A percentile compares a stretch with the other conserved stretches of the same genome.
Conservation (phyloP, 2,113 vertebrate species). For the Malurus cyaneus region DNA sequence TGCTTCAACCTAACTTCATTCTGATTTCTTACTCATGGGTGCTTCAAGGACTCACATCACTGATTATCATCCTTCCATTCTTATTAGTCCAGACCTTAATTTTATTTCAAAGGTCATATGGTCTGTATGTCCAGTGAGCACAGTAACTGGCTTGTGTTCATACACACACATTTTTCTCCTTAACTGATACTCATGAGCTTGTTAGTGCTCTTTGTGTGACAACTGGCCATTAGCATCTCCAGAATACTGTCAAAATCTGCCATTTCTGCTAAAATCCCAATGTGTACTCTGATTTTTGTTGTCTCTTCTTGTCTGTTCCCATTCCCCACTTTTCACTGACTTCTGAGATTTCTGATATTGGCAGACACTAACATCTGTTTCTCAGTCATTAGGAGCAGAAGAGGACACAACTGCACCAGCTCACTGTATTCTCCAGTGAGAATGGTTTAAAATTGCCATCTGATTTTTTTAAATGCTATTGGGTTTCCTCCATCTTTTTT, state of each 20-base stretch:
- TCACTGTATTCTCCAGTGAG: background rate
- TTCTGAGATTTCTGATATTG: background rate
- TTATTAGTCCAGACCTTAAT: constrained; percentile 47
- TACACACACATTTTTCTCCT: background rate
- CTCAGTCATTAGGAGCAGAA: background rate
- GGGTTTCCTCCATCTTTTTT: background rate
- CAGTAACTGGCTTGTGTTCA: background rate
- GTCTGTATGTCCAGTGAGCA: constrained; percentile 1
- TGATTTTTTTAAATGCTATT: background rate
- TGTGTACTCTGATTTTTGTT: background rate
- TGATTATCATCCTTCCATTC: constrained; percentile 7
- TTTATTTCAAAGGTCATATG: constrained; percentile 47
- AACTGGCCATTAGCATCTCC: background rate
- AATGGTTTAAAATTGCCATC: background rate
- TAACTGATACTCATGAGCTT: background rate
- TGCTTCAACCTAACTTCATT: background rate
- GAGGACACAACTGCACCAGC: background rate
- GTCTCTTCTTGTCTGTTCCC: background rate
- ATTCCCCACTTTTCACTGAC: background rate
- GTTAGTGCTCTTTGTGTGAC: background rate
- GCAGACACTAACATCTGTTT: background rate
- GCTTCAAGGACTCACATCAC: background rate
- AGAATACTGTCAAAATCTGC: background rate
- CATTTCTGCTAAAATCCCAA: background rate
- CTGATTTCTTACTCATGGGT: constrained; percentile 6